Base-by-base conservation (phyloP, 2,113 vertebrate species). In the Corvus hawaiiensis region DNA sequence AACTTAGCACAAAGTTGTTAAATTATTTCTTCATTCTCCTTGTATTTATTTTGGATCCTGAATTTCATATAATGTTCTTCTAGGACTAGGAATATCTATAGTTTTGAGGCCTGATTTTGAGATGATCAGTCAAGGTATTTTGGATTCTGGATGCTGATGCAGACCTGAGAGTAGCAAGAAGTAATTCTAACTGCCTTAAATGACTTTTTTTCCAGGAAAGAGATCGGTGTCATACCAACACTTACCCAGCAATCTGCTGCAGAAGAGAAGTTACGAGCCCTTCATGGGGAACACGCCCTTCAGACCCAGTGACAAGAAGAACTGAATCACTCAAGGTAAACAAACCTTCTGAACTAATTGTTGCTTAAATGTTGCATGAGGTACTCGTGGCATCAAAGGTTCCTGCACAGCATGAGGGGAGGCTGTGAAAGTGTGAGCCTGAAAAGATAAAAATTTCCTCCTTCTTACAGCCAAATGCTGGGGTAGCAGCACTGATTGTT, bases 281-380 rank as follows among this genome's bases (percentile, higher is more conserved):
- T 96, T 98, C 6, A 90, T 98, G 91, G 97, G 97, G 41, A 98
- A 89, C n/a, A 90, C 98, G 46, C 97, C 98, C 97, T 98, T 98
- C 73, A 98, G 98, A 71, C 97, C 98, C 91, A 96, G 98, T 85
- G 99, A 99, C 94, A 98, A 99, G 96, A 99, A 97, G 84, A 97
- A 97, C 93, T 99, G 96, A 90, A 64, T 43, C 88, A 87, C 96
- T 90, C 79, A 27, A 95, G 98, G 98, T 98, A 93, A 98, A 92
- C 19, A 24, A 76, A 39, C 67, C 39, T 77, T 67, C 69, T 78
- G 49, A 71, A n/a, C 52, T 86, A 11, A 66, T 33, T 66, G 59
- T 48, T 68, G 13, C 48, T 80, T 37, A 20, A 71, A 21, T 23
- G 30, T 28, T 81, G 35, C 39, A 2, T 23, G 54, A 6, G 41